These are phyloP conservation scores for Caenorhabditis drosophilae DNA, from an alignment of 2,888 invertebrate genomes.

Conservation along the genomic window DNA sequence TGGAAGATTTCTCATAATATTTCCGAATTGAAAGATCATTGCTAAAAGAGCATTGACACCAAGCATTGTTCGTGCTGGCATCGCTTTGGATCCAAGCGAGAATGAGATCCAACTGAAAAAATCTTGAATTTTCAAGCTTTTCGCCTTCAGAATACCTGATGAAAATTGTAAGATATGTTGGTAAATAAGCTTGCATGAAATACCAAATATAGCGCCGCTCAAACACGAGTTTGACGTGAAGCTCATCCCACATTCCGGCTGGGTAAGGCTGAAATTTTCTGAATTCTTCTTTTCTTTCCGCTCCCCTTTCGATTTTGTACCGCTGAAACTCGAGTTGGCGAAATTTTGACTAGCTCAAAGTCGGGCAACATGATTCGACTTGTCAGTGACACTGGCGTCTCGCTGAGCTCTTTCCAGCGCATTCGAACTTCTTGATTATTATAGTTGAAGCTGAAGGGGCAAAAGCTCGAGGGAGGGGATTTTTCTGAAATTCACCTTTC, in stretches of 20 bases:
- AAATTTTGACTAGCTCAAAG: slow-evolving; percentile 59
- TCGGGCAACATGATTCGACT: slow-evolving; percentile 64
- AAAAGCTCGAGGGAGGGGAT: too few relatives aligned
- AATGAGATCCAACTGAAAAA: slow-evolving; percentile 66
- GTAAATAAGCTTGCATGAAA: slow-evolving; percentile 69
- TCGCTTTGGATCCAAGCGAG: slow-evolving; percentile 65
- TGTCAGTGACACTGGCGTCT: slow-evolving; percentile 38
- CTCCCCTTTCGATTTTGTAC: slow-evolving; percentile 9
- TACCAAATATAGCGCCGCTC: slow-evolving; percentile 66
- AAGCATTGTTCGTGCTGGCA: slow-evolving; percentile 67
- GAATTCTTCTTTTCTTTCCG: too few relatives aligned
- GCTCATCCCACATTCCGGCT: slow-evolving; percentile 69
- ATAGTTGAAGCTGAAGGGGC: slow-evolving; percentile 68
- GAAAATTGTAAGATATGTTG: slow-evolving; percentile 68
- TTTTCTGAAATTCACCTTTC: slow-evolving; percentile 44
- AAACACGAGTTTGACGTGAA: slow-evolving; percentile 64
- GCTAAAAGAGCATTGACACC: slow-evolving; percentile 65
- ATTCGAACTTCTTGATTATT: slow-evolving; percentile 68
- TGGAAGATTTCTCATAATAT: slow-evolving; percentile 66
- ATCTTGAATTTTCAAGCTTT: slow-evolving; percentile 2
- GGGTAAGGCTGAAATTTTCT: slow-evolving; percentile 52
- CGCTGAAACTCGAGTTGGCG: slow-evolving; percentile 39
- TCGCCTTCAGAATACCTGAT: slow-evolving; percentile 48
- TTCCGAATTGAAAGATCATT: slow-evolving; percentile 66
- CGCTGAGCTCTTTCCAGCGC: slow-evolving; percentile 56